Evolutionary conservation across 2,113 vertebrate species (phyloP).

Genomic region (Myiopsitta monachus): DNA sequence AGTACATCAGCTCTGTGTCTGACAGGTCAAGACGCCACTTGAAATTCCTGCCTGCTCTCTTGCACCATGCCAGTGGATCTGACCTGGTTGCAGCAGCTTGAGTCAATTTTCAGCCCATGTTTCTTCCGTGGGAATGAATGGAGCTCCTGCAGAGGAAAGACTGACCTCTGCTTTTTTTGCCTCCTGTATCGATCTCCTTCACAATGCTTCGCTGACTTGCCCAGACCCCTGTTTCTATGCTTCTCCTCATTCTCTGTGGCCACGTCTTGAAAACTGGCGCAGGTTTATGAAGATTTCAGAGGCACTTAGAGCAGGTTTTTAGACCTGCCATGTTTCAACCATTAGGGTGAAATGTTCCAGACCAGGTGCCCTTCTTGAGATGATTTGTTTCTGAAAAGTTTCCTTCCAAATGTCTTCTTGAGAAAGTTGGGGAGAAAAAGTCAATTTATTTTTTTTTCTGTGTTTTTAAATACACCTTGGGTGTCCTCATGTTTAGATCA

Average conservation of each 20-base stretch:
- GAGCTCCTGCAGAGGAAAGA: not conserved
- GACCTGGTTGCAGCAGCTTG: not conserved
- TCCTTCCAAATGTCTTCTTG: not conserved
- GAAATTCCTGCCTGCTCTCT: not conserved
- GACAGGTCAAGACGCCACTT: not conserved
- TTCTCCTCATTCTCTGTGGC: not conserved
- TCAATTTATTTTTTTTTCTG: not conserved
- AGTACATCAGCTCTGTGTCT: not conserved
- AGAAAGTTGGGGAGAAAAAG: not conserved
- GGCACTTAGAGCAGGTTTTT: not conserved
- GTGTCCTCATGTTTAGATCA: rapidly evolving
- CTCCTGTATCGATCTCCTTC: not conserved
- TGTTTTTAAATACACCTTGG: not conserved
- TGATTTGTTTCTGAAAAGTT: not conserved
- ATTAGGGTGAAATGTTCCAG: not conserved
- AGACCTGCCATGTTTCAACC: not conserved
- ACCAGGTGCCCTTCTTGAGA: not conserved
- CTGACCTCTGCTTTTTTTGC: not conserved
- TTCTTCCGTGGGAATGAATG: not conserved
- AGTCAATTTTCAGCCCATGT: not conserved
- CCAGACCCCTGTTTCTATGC: not conserved
- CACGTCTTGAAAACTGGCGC: not conserved
- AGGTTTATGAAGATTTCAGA: not conserved
- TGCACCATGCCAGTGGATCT: not conserved
- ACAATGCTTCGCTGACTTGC: rapidly evolving